A percentile compares a stretch with the other conserved stretches of the same genome.
Conservation (phyloP, 2,113 vertebrate species). For the Macaca fascicularis region T2T-MFA8v1.1 NC_088380.1:78648501-78649000, state of each 20-base stretch:
- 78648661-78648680: background rate
- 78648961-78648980: background rate
- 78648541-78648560: background rate
- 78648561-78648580: background rate
- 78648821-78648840: background rate
- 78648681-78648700: background rate
- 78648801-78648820: background rate
- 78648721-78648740: background rate
- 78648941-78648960: background rate
- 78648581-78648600: background rate
- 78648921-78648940: background rate
- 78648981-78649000: constrained; percentile 2
- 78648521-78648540: background rate
- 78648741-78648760: background rate
- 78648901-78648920: background rate
- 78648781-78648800: rapidly evolving
- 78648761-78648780: background rate
- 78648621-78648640: background rate
- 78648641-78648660: background rate
- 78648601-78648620: background rate
- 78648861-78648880: background rate
- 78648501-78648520: background rate
- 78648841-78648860: background rate
- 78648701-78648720: background rate
- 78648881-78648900: constrained; percentile 3